Evolutionary conservation across 2,797 vertebrate genomes (phyloP).

Genomic region (Synaphobranchus kaupii): DNA sequence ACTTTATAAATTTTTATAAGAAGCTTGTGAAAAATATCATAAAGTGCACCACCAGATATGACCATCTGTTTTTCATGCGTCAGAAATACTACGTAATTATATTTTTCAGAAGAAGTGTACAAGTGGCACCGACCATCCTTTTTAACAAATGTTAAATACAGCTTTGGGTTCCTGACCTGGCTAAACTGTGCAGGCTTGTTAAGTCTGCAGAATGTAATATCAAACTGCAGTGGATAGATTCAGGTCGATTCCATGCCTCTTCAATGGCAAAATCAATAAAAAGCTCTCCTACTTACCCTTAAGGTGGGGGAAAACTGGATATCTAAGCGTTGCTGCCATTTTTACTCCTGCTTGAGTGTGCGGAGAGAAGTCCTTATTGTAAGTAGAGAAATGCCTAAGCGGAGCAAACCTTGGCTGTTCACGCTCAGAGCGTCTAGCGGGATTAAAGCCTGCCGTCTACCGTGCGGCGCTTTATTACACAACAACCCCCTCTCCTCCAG

Average conservation of each 20-base stretch:
- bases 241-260: background rate
- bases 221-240: background rate
- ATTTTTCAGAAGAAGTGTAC: background rate
- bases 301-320: slow-evolving; percentile 70
- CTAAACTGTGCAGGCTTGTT: background rate
- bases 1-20: background rate
- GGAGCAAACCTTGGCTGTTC: background rate
- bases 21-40: background rate
- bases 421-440: background rate
- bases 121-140: background rate
- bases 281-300: slow-evolving; percentile 66
- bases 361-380: background rate
- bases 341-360: slow-evolving; percentile 26
- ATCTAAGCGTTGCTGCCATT: slow-evolving; percentile 74
- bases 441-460: background rate
- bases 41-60: background rate
- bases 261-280: background rate
- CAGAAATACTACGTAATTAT: background rate
- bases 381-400: background rate
- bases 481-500: background rate
- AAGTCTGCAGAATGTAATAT: background rate
- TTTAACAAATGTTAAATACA: background rate
- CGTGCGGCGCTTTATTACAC: background rate
- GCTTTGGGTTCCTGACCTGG: background rate
- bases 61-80: background rate